Evolutionary conservation across 2,113 vertebrate genomes (phyloP), one percentile per base, ranked within the genome.

Genomic region (Leucopsar rothschildi): DNA sequence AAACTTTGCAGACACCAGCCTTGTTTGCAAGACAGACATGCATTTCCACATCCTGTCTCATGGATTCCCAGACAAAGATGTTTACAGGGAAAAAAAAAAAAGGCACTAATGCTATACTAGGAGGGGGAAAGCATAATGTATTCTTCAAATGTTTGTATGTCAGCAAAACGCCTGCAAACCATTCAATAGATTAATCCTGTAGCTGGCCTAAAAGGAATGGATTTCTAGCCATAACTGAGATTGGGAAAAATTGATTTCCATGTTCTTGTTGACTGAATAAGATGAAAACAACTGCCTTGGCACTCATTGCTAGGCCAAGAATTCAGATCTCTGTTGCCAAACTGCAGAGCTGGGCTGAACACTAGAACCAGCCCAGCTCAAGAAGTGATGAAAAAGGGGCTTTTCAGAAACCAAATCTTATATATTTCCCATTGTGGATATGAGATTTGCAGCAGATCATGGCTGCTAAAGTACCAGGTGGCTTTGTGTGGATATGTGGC

Each of bases 181-280:
- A 97, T 98, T 98, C 98, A 95, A 96, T 97, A 98, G 98, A 98
- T 98, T 98, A 98, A 98, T 98, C 95, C 97, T 97, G 97, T 97
- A 95, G 97, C 97, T 97, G 97, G 97, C 95, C 97, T 97, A 97
- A 98, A 97, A 98, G 97, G 97, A 98, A 98, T 98, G 94, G 97
- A 98, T 98, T 98, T 97, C 97, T 96, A 97, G 97, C 98, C 95
- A 96, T 98, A 98, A 98, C 98, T 95, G 97, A 98, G 97, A 98
- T 97, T 97, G 98, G 98, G 96, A 96, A 97, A 98, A 98, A 98
- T 98, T 98, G 98, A 98, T 98, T 98, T 98, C 98, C 96, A 95
- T 97, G 98, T 98, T 98, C 96, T 97, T 96, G 95, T 97, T 97
- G 97, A 98, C 98, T 96, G 98, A 98, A 97, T 97, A 97, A 98